Evolutionary conservation across 2,113 vertebrate species (phyloP).

Genomic region (Tringa solitaria): DNA sequence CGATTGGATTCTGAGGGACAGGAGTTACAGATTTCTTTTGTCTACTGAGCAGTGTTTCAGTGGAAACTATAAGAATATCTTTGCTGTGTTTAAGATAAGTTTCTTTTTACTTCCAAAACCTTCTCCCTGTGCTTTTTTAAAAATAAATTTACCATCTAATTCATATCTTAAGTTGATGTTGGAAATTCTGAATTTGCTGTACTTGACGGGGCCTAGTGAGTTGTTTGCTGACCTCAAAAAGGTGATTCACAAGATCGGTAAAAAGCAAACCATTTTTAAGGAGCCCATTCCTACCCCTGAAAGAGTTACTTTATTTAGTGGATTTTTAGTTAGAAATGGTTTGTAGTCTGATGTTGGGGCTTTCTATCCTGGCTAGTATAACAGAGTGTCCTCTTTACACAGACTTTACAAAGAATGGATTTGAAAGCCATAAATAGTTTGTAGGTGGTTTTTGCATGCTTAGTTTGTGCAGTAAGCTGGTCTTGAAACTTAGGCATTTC

Average conservation of each 20-base stretch:
- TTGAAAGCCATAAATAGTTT: neutral
- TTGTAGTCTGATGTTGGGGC: neutral
- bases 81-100: neutral
- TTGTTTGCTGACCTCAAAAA: neutral
- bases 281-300: neutral
- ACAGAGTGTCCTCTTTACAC: neutral
- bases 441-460: neutral
- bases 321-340: neutral
- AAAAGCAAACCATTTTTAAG: neutral
- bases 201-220: neutral
- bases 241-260: neutral
- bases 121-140: neutral
- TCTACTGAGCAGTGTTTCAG: neutral
- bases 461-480: neutral
- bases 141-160: neutral
- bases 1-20: neutral
- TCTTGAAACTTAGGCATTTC: neutral
- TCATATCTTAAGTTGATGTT: neutral
- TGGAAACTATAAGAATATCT: neutral
- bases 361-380: neutral
- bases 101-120: neutral
- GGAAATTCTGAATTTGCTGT: neutral
- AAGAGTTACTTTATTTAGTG: neutral
- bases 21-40: neutral
- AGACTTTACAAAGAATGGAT: neutral